Base-by-base conservation (phyloP, 2,797 vertebrate genomes). In the Xenentodon cancila region DNA sequence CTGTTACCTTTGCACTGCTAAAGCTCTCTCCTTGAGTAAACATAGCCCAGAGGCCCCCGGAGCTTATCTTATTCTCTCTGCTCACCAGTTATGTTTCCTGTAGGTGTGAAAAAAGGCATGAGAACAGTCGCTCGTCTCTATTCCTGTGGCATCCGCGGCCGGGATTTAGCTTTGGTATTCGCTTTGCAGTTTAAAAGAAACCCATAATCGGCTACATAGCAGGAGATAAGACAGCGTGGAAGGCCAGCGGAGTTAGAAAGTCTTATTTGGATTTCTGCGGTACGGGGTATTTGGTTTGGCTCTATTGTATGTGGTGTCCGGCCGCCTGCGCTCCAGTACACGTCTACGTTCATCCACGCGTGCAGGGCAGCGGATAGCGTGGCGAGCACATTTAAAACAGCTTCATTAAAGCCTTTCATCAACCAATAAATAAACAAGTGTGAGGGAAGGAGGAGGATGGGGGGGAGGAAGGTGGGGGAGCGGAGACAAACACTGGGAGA, bases 261-360 rank as follows among this genome's bases (percentile, higher is more conserved):
- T 85, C 75, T 88, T 90, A 87, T 88, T 85, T 88, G 81, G 84
- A 80, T 86, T 62, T 78, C 71, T 84, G 83, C 75, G 79, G 89
- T 84, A 80, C 75, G 80, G 89, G 75, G 73, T 86, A 88, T 92
- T 91, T 90, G 91, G 88, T 61, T 56, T 61, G 70, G 61, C 8
- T 46, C 18, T 9, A 19, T 20, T 47, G 11, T 48, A 20, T 77
- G 73, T 77, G 81, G 37, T 40, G 4, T 15, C 34, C 37, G 37
- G 37, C 13, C 83, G 79, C 79, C 86, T 70, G 87, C 84, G 86
- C 86, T 89, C 5, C 40, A 1, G 1, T 7, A 80, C 78, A 80
- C 78, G 53, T 70, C 50, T 59, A 91, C 82, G 76, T 77, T 90
- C 81, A 77, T 75, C 69, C 75, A 69, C 79, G 75, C 82, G 86